These are phyloP conservation scores for Emmelina monodactyla DNA, from an alignment of 2,888 invertebrate genomes.

Conservation along the genomic window DNA sequence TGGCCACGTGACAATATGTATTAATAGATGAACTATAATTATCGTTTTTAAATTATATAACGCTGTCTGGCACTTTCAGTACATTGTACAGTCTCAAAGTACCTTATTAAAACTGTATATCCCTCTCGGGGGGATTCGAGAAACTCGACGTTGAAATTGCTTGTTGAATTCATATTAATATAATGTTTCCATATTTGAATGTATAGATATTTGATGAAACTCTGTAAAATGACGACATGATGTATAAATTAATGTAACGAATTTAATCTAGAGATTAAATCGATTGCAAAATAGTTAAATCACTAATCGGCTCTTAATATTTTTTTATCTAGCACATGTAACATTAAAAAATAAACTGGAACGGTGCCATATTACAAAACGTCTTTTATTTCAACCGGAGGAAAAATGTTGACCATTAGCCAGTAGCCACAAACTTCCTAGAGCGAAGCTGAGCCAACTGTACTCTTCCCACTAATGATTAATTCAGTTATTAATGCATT, in stretches of 20 bases:
- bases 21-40: conserved; percentile 52
- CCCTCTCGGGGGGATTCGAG: conserved; percentile 25
- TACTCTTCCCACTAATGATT: too few relatives aligned
- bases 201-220: conserved; percentile 30
- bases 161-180: conserved; percentile 50
- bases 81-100: conserved; percentile 34
- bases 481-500: too few relatives aligned
- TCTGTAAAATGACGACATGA: too few relatives aligned
- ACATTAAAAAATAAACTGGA: conserved; percentile 62
- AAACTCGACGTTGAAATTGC: conserved; percentile 38
- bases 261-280: too few relatives aligned
- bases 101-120: conserved; percentile 20
- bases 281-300: too few relatives aligned
- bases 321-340: conserved; percentile 65
- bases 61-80: conserved; percentile 41
- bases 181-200: conserved; percentile 45
- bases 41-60: conserved; percentile 35
- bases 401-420: neutral
- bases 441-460: too few relatives aligned
- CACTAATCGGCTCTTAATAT: conserved; percentile 59
- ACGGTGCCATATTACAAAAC: conserved; percentile 53
- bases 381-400: conserved; percentile 23
- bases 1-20: conserved; percentile 34
- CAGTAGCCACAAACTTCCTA: too few relatives aligned
- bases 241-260: too few relatives aligned